These are phyloP conservation scores for Lasiurus cinereus DNA, from an alignment of 2,113 vertebrate genomes.

Conservation along the genomic window DNA sequence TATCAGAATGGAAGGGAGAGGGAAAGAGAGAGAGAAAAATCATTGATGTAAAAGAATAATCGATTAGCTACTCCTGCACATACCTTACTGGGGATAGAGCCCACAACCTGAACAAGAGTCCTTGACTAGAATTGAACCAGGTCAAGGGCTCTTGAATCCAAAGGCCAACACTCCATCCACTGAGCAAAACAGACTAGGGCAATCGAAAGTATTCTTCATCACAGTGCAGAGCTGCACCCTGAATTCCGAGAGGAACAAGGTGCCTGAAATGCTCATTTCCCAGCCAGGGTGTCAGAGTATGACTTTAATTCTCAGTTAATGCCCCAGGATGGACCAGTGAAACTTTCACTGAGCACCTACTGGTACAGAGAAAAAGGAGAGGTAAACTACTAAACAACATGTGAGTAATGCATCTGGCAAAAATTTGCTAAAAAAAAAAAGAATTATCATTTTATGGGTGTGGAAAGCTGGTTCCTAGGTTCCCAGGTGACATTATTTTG, in stretches of 20 bases:
- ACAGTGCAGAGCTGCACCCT: not conserved
- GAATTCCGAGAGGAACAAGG: not conserved
- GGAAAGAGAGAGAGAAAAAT: too few relatives aligned
- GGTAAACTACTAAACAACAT: not conserved
- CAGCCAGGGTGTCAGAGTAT: not conserved
- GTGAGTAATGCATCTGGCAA: not conserved
- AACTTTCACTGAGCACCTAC: not conserved
- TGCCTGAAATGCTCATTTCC: not conserved
- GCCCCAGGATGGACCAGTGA: not conserved
- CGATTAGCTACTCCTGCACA: too few relatives aligned
- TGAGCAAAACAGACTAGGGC: too few relatives aligned
- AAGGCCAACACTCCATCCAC: too few relatives aligned
- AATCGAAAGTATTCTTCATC: not conserved
- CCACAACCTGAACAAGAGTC: too few relatives aligned
- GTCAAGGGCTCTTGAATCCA: too few relatives aligned
- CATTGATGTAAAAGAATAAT: too few relatives aligned
- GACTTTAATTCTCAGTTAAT: not conserved
- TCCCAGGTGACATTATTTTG: not conserved
- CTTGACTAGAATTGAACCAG: too few relatives aligned
- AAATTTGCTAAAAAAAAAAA: constrained; percentile 30
- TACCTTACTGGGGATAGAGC: too few relatives aligned
- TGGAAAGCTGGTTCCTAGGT: not conserved
- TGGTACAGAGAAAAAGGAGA: not conserved
- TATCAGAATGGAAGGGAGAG: not conserved
- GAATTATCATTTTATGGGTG: not conserved